Evolutionary conservation across 2,113 vertebrate genomes (phyloP), one percentile per base, ranked within the genome.

Genomic region (Micromys minutus): DNA sequence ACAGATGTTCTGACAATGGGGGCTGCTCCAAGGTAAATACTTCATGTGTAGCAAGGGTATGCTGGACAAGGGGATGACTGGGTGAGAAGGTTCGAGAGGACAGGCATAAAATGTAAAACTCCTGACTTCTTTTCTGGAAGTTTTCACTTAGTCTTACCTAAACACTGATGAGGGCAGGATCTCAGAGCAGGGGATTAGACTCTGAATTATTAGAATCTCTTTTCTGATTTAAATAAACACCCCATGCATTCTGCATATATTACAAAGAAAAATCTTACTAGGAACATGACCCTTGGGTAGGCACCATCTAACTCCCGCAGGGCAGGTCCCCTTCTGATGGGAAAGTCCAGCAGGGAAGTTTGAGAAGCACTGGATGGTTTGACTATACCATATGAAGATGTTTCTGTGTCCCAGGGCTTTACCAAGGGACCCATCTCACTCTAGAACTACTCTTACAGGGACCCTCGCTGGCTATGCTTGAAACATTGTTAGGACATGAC

Each of bases 171-270:
- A 90, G 12, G 39, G 17, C 52, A 65, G 42, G 76, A 76, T 39
- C 71, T 45, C 52, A 63, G 42, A 3, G 50, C 26, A 65, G 10
- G 19, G 34, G 6, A 42, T 65, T 63, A 2, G 12, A 9, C 1
- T 36, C 24, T 65, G 72, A 21, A 89, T 39, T 22, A 85, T 79
- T 29, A 80, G 17, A 55, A 77, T 67, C 45, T 57, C 83, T 76
- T n/a, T 83, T 91, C 31, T 55, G 87, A 63, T 76, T 86, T 87
- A 96, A 61, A 91, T 89, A 52, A 71, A 59, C 21, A 75, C 8
- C 34, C 1, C 21, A 85, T 45, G 77, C 10, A 88, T 39, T 50
- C 0, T 29, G 42, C 61, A n/a, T 15, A 45, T 3, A 19, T 21
- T 16, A 59, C 2, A 34, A 24, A 59, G 55, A 55, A 39, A n/a